Percentiles rank a stretch among this genome's conserved stretches.
These are phyloP conservation scores for Drosophila malerkotliana DNA, from an alignment of 1,140 invertebrate species.

Conservation along the genomic window DNA sequence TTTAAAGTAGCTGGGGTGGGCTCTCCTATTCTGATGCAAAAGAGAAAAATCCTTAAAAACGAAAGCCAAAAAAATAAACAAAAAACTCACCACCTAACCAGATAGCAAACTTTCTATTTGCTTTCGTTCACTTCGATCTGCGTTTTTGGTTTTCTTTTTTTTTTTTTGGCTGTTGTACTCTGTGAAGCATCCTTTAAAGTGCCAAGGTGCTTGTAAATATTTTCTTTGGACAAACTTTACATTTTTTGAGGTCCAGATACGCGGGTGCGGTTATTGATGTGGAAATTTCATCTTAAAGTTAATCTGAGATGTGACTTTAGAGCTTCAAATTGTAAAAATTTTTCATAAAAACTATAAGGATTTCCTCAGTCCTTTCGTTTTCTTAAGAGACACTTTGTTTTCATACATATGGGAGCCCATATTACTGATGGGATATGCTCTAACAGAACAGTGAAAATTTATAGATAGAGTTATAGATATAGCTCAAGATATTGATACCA, in stretches of 20 bases:
- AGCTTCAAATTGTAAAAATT: no score
- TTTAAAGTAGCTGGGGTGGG: conserved; percentile 4
- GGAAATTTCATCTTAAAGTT: background rate
- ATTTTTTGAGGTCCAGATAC: conserved; percentile 14
- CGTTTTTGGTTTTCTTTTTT: conserved; percentile 33
- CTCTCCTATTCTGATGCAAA: conserved; percentile 45
- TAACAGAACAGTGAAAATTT: no score
- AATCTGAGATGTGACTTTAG: no score
- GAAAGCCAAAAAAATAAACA: conserved; percentile 28
- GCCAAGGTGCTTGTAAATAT: conserved; percentile 56
- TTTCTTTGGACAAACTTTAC: conserved; percentile 51
- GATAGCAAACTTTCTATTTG: conserved; percentile 51
- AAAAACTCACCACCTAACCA: conserved; percentile 24
- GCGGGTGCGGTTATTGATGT: conserved; percentile 10
- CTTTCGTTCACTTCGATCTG: conserved; percentile 67
- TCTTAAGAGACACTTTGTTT: no score
- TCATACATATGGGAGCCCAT: no score
- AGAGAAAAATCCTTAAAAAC: conserved; percentile 59
- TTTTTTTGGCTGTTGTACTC: conserved; percentile 12
- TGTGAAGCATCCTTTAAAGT: conserved; percentile 68
- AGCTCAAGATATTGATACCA: no score
- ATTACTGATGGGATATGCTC: background rate
- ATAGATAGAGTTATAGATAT: no score
- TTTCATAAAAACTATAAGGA: no score
- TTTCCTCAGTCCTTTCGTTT: no score